Evolutionary conservation across 2,113 vertebrate genomes (phyloP).

Genomic region (Odontophorus gujanensis): DNA sequence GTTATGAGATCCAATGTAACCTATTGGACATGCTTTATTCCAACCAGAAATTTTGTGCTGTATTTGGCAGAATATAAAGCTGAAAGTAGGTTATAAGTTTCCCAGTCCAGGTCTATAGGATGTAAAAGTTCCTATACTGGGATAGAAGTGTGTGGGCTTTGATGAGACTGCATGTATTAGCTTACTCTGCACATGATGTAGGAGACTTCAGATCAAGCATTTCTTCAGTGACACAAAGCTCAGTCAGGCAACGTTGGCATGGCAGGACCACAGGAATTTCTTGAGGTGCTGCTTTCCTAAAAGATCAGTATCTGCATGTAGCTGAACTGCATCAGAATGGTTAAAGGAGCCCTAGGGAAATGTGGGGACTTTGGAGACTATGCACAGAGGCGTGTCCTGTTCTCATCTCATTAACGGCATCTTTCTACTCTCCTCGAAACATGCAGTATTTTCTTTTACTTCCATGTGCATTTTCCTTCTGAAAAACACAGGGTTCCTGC

Average conservation of each 20-base stretch:
- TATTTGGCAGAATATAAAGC: not conserved
- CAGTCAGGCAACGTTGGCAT: not conserved
- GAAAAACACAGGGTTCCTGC: not conserved
- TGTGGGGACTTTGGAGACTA: not conserved
- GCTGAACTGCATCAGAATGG: not conserved
- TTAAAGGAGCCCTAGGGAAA: not conserved
- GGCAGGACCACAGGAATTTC: not conserved
- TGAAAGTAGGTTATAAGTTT: not conserved
- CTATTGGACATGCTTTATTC: not conserved
- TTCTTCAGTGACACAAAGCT: not conserved
- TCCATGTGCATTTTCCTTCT: not conserved
- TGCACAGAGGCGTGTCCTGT: rapidly evolving
- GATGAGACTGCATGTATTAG: not conserved
- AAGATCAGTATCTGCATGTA: not conserved
- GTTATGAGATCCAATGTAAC: not conserved
- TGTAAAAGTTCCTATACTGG: not conserved
- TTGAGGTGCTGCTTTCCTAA: not conserved
- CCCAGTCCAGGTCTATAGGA: not conserved
- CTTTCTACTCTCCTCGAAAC: not conserved
- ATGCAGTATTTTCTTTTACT: not conserved
- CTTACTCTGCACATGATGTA: not conserved
- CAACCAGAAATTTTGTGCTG: not conserved
- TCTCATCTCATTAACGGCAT: not conserved
- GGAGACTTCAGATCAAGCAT: not conserved
- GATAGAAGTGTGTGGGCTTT: not conserved